Conservation (phyloP, 2,888 invertebrate species). For the Nymphalis c-album region DNA sequence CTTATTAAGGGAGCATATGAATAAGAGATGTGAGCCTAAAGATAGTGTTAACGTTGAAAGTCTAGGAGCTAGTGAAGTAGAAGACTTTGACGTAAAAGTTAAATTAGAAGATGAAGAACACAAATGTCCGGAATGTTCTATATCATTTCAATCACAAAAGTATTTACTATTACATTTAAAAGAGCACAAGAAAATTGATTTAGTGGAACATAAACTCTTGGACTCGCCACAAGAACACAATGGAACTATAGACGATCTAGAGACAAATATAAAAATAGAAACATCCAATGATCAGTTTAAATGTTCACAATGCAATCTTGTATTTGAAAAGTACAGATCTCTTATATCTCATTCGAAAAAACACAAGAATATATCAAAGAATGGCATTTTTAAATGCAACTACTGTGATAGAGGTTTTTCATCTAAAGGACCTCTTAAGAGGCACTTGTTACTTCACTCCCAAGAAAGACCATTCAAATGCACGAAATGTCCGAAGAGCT, state of each 20-base stretch:
- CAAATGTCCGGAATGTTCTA: conserved; percentile 27
- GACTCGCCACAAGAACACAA: conserved; percentile 7
- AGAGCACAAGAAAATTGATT: conserved; percentile 18
- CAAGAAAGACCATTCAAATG: conserved; percentile 78
- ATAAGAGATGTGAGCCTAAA: conserved; percentile 47
- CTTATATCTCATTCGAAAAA: conserved; percentile 66
- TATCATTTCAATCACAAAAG: conserved; percentile 20
- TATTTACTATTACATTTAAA: conserved; percentile 21
- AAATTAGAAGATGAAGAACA: conserved; percentile 26
- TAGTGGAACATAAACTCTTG: conserved; percentile 11
- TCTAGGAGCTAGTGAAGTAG: too few species aligned
- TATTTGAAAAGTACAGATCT: conserved; percentile 76
- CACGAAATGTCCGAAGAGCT: conserved; percentile 80
- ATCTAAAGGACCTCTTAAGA: conserved; percentile 61
- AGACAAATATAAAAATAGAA: conserved; percentile 44
- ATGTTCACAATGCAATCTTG: conserved; percentile 79
- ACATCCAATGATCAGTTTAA: conserved; percentile 47
- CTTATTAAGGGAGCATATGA: conserved; percentile 59
- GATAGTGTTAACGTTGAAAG: neutral
- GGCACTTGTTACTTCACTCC: conserved; percentile 79
- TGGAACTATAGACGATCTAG: neutral
- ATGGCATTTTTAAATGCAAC: conserved; percentile 67
- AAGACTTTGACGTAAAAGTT: conserved; percentile 19
- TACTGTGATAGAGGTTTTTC: conserved; percentile 71
- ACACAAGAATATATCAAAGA: conserved; percentile 55